Percentiles rank a stretch among this genome's conserved stretches.
Evolutionary conservation across 2,113 vertebrate species (phyloP).

Genomic region (Callipepla squamata): DNA sequence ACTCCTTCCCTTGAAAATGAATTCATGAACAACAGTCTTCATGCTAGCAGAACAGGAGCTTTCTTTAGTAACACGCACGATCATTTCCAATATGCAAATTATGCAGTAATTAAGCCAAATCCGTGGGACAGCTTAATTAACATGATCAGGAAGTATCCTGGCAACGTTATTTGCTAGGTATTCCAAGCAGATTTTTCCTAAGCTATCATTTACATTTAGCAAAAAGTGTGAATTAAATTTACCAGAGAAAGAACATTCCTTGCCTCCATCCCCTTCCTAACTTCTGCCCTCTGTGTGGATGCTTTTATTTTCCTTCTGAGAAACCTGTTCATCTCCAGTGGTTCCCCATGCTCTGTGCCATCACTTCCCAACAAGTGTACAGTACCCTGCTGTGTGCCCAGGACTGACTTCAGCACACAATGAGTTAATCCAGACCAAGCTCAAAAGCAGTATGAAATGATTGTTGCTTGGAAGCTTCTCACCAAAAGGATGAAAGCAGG

Average conservation of each 20-base stretch:
- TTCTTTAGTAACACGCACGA: constrained; percentile 43
- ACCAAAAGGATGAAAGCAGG: background rate
- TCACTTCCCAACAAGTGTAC: background rate
- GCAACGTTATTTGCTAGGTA: constrained; percentile 72
- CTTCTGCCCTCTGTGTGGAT: background rate
- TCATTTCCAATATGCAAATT: constrained; percentile 57
- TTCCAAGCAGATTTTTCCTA: constrained; percentile 49
- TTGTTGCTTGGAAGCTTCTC: background rate
- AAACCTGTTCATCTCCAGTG: background rate
- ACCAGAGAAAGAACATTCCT: background rate
- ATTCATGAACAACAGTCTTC: constrained; percentile 30
- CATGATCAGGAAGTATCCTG: constrained; percentile 77
- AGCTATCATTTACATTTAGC: constrained; percentile 67
- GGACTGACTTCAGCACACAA: background rate
- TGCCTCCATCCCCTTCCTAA: background rate
- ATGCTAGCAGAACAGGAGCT: constrained; percentile 27
- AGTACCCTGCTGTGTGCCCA: background rate
- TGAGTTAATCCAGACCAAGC: background rate
- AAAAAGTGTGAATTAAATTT: constrained; percentile 24
- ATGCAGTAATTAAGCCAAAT: constrained; percentile 75
- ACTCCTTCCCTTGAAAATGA: constrained; percentile 40
- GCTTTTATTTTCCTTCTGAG: background rate
- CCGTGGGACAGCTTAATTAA: constrained; percentile 81
- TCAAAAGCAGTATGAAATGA: background rate
- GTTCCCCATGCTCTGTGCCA: background rate